Evolutionary conservation across 2,888 invertebrate species (phyloP).

Genomic region (Clivina fossor): DNA sequence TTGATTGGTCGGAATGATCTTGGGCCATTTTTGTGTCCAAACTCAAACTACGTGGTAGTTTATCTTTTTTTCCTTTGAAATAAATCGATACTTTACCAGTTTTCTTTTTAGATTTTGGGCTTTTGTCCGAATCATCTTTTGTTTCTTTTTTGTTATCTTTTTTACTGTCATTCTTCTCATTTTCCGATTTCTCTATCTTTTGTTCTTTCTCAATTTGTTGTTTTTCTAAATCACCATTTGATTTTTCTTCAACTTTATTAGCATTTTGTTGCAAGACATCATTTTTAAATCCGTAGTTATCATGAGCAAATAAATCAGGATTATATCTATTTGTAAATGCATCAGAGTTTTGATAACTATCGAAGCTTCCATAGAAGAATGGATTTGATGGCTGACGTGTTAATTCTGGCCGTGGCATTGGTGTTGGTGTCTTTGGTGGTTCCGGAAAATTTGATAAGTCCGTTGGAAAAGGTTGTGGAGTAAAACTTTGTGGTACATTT

Average conservation of each 20-base stretch:
- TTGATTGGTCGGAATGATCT: slow-evolving; percentile 52
- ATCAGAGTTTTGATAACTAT: slow-evolving; percentile 43
- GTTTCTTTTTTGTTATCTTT: slow-evolving; percentile 38
- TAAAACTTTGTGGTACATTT: slow-evolving; percentile 14
- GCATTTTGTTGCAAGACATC: slow-evolving; percentile 19
- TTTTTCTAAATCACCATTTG: background rate
- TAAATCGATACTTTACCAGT: slow-evolving; percentile 54
- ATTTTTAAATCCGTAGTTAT: slow-evolving; percentile 26
- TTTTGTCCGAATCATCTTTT: slow-evolving; percentile 39
- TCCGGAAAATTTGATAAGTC: slow-evolving; percentile 33
- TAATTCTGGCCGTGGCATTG: slow-evolving; percentile 3
- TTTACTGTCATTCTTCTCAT: slow-evolving; percentile 35
- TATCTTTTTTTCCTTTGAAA: slow-evolving; percentile 52
- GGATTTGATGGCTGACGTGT: slow-evolving; percentile 41
- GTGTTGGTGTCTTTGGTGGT: slow-evolving; percentile 2
- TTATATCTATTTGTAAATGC: slow-evolving; percentile 48
- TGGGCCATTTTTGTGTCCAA: slow-evolving; percentile 39
- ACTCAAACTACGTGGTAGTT: slow-evolving; percentile 37
- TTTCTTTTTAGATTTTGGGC: slow-evolving; percentile 49
- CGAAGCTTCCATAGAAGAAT: slow-evolving; percentile 48
- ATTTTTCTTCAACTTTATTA: slow-evolving; percentile 3
- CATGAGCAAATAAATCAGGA: slow-evolving; percentile 42
- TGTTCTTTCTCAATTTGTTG: slow-evolving; percentile 52
- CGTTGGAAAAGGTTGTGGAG: slow-evolving; percentile 36
- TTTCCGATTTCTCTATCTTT: slow-evolving; percentile 42